Conservation (phyloP, 2,888 invertebrate genomes). For the Pyralis farinalis region DNA sequence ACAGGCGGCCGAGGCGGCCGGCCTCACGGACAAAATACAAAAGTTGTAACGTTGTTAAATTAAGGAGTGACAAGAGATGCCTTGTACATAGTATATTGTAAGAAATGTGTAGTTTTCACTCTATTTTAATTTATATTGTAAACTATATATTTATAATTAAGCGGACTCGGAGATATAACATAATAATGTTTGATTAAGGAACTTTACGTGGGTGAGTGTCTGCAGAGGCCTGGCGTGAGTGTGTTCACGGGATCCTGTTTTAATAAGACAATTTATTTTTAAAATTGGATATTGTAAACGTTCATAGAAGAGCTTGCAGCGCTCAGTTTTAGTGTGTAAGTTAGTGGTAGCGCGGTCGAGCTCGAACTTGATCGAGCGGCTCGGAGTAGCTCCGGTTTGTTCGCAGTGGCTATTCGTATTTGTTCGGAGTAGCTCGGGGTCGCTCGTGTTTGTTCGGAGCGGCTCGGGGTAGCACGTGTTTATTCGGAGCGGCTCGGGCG, state of each 20-base stretch:
- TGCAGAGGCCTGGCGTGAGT: slow-evolving; percentile 46
- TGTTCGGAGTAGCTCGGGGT: background rate
- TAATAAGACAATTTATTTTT: slow-evolving; percentile 53
- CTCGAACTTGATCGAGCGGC: background rate
- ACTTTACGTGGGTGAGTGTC: slow-evolving; percentile 35
- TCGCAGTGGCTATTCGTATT: background rate
- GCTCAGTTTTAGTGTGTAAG: slow-evolving; percentile 38
- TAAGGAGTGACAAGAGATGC: slow-evolving; percentile 59
- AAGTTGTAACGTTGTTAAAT: slow-evolving; percentile 35
- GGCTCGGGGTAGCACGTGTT: too few relatives aligned
- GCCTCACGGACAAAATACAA: slow-evolving; percentile 24
- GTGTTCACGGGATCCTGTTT: slow-evolving; percentile 29
- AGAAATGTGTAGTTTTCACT: slow-evolving; percentile 77
- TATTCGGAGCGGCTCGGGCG: background rate
- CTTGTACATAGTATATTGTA: slow-evolving; percentile 73
- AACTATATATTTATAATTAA: slow-evolving; percentile 73
- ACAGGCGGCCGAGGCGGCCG: slow-evolving; percentile 5
- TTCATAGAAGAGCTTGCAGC: slow-evolving; percentile 72
- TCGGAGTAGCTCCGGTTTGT: background rate
- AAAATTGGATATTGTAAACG: slow-evolving; percentile 50
- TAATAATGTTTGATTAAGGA: slow-evolving; percentile 47
- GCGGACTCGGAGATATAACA: slow-evolving; percentile 59
- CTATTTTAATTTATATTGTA: slow-evolving; percentile 76
- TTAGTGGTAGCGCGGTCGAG: slow-evolving; percentile 15
- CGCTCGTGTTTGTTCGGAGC: background rate